Base-by-base conservation (phyloP, 2,888 invertebrate species). In the Blastobasis lacticolella region DNA sequence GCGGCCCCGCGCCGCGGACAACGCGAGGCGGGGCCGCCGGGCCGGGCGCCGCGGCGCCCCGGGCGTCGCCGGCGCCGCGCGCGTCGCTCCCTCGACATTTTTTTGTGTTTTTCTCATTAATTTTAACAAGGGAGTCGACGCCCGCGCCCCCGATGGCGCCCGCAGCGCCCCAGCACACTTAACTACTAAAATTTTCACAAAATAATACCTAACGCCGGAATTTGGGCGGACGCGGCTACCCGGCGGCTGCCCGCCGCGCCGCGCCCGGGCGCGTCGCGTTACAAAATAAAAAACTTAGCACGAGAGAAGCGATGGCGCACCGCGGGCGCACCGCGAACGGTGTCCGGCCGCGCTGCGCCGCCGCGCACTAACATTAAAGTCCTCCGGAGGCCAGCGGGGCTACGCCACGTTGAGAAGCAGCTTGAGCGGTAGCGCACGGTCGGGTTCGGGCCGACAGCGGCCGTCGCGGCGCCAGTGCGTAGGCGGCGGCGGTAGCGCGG, bases 401-500 rank as follows among this genome's bases (percentile, higher is more conserved):
- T 63, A 92, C 91, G 79, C 69, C 63, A 92, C 91, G 79, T 92
- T 92, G 72, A 92, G 89, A 71, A 92, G 84, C 75, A 92, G 76
- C 79, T 91, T 92, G 63, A 92, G 89, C 63, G 91, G 88, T 70
- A 90, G 86, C 70, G 91, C 90, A 75, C 91, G 81, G 69, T 87
- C 87, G 62, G 81, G 79, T 71, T 88, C 84, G 45, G 82, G 75
- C 46, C 89, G 78, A 60, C 89, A 88, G 67, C 83, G 82, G 63
- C 82, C 84, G 52, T 78, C 82, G 64, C 79, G 81, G 62, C 78
- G 92, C 95, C 95, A 95, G 81, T 93, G 94, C 60, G 90, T 90
- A 54, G 95, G 95, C 66, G 95, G 95, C 74, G 92, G 93, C 54
- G 95, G 95, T 70, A 95, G 84, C 58, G 92, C 92, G 64, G 92